phyloP scores from a whole-genome alignment of 2,797 vertebrate species.

The Tiaroga cobitis region DNA sequence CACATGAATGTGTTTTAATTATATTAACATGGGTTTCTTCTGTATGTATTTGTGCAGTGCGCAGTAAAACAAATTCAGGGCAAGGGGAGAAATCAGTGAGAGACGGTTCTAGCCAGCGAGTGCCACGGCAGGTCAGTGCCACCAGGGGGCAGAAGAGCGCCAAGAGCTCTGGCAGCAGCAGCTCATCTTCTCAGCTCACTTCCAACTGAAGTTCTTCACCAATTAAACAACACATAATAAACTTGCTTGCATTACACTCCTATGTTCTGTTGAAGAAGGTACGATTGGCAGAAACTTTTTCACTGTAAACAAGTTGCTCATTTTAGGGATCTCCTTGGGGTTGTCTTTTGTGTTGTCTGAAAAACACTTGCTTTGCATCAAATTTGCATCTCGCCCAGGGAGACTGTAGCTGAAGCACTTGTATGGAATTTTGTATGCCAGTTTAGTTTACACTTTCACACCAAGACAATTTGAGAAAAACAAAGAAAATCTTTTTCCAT shows the following conservation, averaged over 20 bases:
- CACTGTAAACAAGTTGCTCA: not conserved
- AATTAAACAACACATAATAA: not conserved
- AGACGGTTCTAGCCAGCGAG: conserved; percentile 86
- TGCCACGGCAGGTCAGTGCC: conserved; percentile 88
- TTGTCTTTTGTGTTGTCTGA: not conserved
- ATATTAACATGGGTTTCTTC: conserved; percentile 15
- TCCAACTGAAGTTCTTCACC: conserved; percentile 62
- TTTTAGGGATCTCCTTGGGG: not conserved
- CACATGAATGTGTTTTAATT: not conserved
- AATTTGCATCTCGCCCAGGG: not conserved
- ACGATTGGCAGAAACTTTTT: not conserved
- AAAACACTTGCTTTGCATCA: not conserved
- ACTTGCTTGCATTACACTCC: not conserved
- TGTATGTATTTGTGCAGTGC: conserved; percentile 74
- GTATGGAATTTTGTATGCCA: not conserved
- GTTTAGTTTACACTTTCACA: conserved; percentile 16
- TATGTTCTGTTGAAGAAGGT: not conserved
- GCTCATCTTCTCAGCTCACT: conserved; percentile 81
- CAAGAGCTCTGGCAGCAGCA: conserved; percentile 85
- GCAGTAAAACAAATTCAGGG: conserved; percentile 79
- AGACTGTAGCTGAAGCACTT: not conserved
- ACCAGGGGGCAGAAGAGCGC: conserved; percentile 86
- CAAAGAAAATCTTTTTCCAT: not conserved
- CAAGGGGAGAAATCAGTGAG: conserved; percentile 78
- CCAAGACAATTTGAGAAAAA: not conserved